These are phyloP conservation scores for Micrastur ruficollis DNA, from an alignment of 2,797 vertebrate genomes.

Conservation along the genomic window DNA sequence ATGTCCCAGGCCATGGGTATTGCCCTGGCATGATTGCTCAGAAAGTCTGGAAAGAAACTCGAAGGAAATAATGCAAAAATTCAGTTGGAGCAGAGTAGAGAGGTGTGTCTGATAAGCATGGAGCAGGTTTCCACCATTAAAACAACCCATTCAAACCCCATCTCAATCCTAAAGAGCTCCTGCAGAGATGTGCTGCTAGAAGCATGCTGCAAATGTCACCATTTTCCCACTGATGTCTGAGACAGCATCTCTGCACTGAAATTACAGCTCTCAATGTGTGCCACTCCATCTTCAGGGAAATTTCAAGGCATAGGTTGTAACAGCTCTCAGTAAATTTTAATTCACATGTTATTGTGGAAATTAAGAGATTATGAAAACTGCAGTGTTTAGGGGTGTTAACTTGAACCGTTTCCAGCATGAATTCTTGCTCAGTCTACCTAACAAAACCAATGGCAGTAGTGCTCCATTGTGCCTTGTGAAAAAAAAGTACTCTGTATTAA, in stretches of 20 bases:
- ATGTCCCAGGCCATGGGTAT: fast-evolving
- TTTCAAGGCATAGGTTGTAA: not conserved
- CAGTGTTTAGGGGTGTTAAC: not conserved
- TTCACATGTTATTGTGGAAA: not conserved
- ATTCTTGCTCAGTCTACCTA: not conserved
- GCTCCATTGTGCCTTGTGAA: not conserved
- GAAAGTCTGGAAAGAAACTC: not conserved
- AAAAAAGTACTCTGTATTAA: not conserved
- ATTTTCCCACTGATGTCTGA: not conserved
- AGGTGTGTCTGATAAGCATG: not conserved
- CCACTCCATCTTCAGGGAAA: not conserved
- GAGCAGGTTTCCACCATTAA: not conserved
- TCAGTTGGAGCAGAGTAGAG: not conserved
- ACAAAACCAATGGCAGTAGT: not conserved
- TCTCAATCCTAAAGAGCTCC: not conserved
- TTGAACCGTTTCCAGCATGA: not conserved
- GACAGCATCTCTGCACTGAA: not conserved
- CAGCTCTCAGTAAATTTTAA: not conserved
- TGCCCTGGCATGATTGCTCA: not conserved
- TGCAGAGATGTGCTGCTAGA: not conserved
- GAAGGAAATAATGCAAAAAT: not conserved
- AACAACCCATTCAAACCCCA: not conserved
- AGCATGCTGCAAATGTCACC: not conserved
- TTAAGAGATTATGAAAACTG: not conserved
- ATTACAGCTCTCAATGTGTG: not conserved